These are phyloP conservation scores for Lasioglossum oenotherae DNA, from an alignment of 2,888 invertebrate genomes.

Conservation along the genomic window DNA sequence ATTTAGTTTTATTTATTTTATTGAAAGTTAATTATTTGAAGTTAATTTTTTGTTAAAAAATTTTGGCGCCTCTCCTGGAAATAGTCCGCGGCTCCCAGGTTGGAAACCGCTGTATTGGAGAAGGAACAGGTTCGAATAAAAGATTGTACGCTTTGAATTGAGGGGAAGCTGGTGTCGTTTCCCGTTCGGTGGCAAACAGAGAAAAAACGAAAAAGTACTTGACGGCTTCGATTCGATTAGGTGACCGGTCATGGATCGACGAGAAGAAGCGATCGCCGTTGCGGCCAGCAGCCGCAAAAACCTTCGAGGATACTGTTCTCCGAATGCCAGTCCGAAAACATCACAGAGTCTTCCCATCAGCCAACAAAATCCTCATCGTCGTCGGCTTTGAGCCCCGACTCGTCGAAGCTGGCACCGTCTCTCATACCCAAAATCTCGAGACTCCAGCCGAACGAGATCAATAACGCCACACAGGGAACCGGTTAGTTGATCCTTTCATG, in stretches of 20 bases:
- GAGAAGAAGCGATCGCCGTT: conserved; percentile 84
- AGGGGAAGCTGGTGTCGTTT: conserved; percentile 36
- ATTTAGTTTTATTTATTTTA: no score
- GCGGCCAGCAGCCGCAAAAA: conserved; percentile 73
- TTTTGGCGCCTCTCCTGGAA: no score
- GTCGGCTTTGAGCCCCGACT: conserved; percentile 65
- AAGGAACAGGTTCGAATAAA: not conserved
- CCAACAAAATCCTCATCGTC: conserved; percentile 62
- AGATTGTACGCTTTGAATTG: not conserved
- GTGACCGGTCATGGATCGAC: conserved; percentile 65
- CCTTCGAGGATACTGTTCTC: conserved; percentile 74
- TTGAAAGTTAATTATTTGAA: no score
- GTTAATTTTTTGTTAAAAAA: no score
- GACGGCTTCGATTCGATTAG: conserved; percentile 51
- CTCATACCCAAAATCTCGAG: conserved; percentile 89
- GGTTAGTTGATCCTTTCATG: conserved; percentile 66
- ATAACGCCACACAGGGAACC: conserved; percentile 84
- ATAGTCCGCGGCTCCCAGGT: no score
- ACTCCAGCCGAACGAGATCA: conserved; percentile 87
- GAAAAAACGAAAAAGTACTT: conserved; percentile 20
- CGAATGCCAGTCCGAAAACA: conserved; percentile 66
- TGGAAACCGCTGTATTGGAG: no score
- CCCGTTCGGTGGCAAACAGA: not conserved
- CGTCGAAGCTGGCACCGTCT: conserved; percentile 75
- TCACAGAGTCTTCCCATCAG: conserved; percentile 58